Base-by-base conservation (phyloP, 2,113 vertebrate genomes). In the Austrofundulus limnaeus region DNA sequence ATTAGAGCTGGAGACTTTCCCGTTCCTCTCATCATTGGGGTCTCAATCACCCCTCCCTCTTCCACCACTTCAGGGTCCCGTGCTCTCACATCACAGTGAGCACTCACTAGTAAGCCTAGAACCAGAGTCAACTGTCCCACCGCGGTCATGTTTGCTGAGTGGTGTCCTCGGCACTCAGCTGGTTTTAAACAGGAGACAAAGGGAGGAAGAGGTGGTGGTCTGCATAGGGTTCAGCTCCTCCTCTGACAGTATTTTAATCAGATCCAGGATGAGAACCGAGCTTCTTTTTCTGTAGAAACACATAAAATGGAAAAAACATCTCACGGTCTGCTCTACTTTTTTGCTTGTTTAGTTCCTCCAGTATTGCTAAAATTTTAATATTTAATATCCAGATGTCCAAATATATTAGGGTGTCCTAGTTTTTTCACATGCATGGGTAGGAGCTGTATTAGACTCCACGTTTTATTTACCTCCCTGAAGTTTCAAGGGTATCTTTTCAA, bases 101-200 rank as follows among this genome's bases (percentile, higher is more conserved):
- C 89, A 15, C 79, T 85, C 21, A 85, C 82, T 70, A 92, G 72
- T 61, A 92, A 76, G 19, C 80, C 87, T 78, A 90, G 79, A 4
- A 90, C 47, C 49, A 90, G 71, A 66, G 88, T 42, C 70, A 88
- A 66, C 25, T 68, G 62, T 64, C 73, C 83, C 52, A 82, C 77
- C 0, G 61, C 70, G 0, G 15, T 56, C 90, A 90, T 90, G 66
- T 69, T 70, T 81, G 69, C 45, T 3, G 56, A 66, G 11, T 74
- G 75, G n/a, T 64, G 34, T 19, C 56, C 46, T 4, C 52, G 14
- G 11, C 41, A 60, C 46, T 2, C 72, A 25, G 64, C 66, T 49
- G 54, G 60, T 43, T 84, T 73, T 65, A 78, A 69, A 70, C 57
- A 63, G 54, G 55, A 51, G 49, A 70, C 0, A 23, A 28, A 20